A percentile compares a stretch with the other conserved stretches of the same genome.
Conservation (phyloP, 2,888 invertebrate species). For the Eledone cirrhosa region DNA sequence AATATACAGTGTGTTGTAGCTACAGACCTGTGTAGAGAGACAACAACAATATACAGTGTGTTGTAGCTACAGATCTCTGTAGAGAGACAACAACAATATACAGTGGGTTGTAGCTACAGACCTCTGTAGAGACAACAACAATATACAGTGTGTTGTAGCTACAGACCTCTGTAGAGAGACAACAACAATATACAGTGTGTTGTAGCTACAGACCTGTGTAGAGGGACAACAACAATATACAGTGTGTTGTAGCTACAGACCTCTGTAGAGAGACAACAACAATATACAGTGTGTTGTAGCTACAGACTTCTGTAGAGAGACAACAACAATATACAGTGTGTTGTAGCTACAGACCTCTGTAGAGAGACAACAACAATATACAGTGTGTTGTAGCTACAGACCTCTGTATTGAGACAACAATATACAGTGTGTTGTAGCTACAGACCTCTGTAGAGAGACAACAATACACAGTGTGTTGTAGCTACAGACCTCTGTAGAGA, state of each 20-base stretch:
- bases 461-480: no score
- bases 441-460: conserved; percentile 44
- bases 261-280: conserved; percentile 40
- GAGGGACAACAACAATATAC: conserved; percentile 24
- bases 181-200: no score
- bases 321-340: no score
- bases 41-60: no score
- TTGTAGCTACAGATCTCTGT: conserved; percentile 52
- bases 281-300: no score
- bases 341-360: conserved; percentile 52
- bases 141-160: no score
- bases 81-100: conserved; percentile 30
- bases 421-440: no score
- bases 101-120: no score
- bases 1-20: no score
- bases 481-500: conserved; percentile 49
- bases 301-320: conserved; percentile 48
- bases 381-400: no score
- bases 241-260: no score
- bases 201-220: conserved; percentile 52
- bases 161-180: conserved; percentile 46
- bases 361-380: conserved; percentile 30
- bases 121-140: conserved; percentile 42
- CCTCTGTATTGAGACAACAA: conserved; percentile 41
- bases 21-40: conserved; percentile 47